Evolutionary conservation across 2,888 invertebrate species (phyloP), one percentile per base, ranked within the genome.

Genomic region (Eilema sororculum): DNA sequence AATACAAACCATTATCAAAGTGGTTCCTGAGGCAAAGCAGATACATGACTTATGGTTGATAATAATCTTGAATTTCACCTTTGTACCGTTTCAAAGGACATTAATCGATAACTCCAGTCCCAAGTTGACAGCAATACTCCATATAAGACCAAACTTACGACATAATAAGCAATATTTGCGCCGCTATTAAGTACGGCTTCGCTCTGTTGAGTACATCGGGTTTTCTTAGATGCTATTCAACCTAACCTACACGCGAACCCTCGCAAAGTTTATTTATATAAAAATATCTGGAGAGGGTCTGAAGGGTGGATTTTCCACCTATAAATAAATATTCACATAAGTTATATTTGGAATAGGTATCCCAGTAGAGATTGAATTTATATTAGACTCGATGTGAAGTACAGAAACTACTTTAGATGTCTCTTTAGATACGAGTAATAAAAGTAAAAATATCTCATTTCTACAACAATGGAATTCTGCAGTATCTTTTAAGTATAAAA

Each of bases 121-220:
- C 8, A 46, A 20, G 46, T 20, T 46, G 46, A 20, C 46, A n/a
- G 52, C 52, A 46, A 46, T 20, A n/a, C n/a, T 52, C 8, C 9
- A 52, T 52, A 52, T 52, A 52, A n/a, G 52, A 52, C n/a, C 52
- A 9, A 52, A 52, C 52, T 52, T 52, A 52, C n/a, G n/a, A 52
- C 52, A 52, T 52, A 52, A 52, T 52, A n/a, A 52, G 52, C n/a
- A 52, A 52, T 52, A 52, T 52, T 52, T 52, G n/a, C n/a, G 0
- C n/a, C 52, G n/a, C 8, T 9, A 52, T 52, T n/a, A 52, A 52
- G n/a, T 52, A 52, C n/a, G 20, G 52, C 52, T 52, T 52, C 52
- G 52, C 52, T 52, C 52, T 52, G 52, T 52, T 52, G 52, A 52
- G n/a, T 52, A n/a, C 52, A 52, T 52, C 52, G 52, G 16, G n/a